A percentile compares a stretch with the other conserved stretches of the same genome.
Conservation (phyloP, 2,113 vertebrate genomes). For the Tautogolabrus adspersus region DNA sequence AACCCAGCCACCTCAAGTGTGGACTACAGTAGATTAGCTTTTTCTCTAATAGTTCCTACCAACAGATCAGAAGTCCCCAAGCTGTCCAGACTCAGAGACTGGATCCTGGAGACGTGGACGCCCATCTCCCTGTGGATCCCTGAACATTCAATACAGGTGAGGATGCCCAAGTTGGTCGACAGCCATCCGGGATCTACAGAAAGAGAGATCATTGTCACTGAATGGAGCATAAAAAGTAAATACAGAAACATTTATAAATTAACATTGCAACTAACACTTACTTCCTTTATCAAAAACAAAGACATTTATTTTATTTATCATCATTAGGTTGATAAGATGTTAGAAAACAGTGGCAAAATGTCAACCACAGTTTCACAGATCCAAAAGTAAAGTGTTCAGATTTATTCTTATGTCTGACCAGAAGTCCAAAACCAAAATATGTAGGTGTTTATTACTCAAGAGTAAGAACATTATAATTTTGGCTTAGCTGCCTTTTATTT, state of each 20-base stretch:
- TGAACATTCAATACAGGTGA: constrained; percentile 76
- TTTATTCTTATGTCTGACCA: too few species aligned
- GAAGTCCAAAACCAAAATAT: too few species aligned
- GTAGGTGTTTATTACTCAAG: too few species aligned
- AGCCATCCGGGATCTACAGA: constrained; percentile 70
- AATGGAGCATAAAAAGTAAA: neutral
- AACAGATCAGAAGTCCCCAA: constrained; percentile 74
- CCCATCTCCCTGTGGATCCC: constrained; percentile 77
- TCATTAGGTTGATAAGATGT: neutral
- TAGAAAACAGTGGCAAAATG: neutral
- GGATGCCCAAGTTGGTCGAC: constrained; percentile 70
- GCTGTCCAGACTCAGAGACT: constrained; percentile 72
- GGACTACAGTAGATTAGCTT: neutral
- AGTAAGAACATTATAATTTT: too few species aligned
- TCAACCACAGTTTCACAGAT: too few species aligned
- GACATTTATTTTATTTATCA: neutral
- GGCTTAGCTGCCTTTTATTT: too few species aligned
- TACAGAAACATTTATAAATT: too few species aligned
- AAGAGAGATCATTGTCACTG: neutral
- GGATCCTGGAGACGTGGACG: constrained; percentile 72
- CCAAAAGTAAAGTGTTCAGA: too few species aligned
- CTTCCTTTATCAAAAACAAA: neutral
- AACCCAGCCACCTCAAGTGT: too few species aligned
- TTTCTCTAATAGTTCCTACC: constrained; percentile 35
- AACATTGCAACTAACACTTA: too few species aligned